A percentile compares a stretch with the other conserved stretches of the same genome.
Conservation (phyloP, 2,797 vertebrate species). For the Stomatorhinus walkeri region DNA sequence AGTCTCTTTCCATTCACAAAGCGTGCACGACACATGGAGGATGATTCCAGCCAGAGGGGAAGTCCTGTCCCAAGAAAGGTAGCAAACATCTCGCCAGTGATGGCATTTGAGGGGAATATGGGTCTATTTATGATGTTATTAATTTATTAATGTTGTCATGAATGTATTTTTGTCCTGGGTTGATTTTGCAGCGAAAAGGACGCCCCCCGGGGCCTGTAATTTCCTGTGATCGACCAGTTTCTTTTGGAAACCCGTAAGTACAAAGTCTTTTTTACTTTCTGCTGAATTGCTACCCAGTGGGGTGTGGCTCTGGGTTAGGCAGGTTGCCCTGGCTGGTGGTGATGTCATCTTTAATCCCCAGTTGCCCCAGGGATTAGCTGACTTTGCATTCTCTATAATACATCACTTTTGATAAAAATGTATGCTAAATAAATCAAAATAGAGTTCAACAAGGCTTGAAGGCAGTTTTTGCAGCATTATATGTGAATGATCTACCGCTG, state of each 20-base stretch:
- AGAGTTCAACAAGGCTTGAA: not conserved
- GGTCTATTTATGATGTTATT: not conserved
- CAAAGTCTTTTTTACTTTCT: not conserved
- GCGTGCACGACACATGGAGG: constrained; percentile 73
- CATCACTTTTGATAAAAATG: not conserved
- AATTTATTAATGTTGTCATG: not conserved
- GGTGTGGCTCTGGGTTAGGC: not conserved
- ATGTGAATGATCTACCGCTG: not conserved
- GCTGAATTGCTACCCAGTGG: not conserved
- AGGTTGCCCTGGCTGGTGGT: not conserved
- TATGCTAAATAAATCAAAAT: not conserved
- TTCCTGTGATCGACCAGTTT: constrained; percentile 61
- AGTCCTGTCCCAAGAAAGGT: constrained; percentile 87
- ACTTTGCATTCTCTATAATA: not conserved
- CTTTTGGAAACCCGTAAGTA: constrained; percentile 71
- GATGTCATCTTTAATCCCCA: not conserved
- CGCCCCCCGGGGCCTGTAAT: constrained; percentile 67
- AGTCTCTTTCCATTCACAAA: constrained; percentile 36
- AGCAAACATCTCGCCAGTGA: not conserved
- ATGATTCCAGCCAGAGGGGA: constrained; percentile 72
- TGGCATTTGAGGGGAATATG: not conserved
- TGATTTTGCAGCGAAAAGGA: constrained; percentile 73
- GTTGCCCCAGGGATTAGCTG: not conserved
- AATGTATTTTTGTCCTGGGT: not conserved
- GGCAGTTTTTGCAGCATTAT: not conserved